phyloP scores from a whole-genome alignment of 2,888 invertebrate genomes.

The Ptychoptera contaminata region DNA sequence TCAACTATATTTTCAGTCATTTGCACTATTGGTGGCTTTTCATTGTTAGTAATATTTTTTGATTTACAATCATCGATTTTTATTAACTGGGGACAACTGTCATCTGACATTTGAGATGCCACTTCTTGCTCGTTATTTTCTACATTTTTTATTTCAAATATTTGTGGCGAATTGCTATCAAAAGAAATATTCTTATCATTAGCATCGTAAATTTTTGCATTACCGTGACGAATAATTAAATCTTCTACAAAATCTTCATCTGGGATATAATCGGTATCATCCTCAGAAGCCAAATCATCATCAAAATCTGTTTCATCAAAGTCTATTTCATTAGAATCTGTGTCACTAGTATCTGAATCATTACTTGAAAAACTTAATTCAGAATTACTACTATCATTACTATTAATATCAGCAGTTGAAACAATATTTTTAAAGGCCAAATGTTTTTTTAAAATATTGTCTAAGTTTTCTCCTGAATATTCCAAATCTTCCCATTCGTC shows the following conservation, averaged over 20 bases:
- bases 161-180: slow-evolving; percentile 16
- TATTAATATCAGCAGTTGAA: too few relatives aligned
- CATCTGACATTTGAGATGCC: slow-evolving; percentile 5
- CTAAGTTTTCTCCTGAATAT: too few relatives aligned
- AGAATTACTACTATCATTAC: too few relatives aligned
- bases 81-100: slow-evolving; percentile 13
- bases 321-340: neutral
- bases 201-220: slow-evolving; percentile 15
- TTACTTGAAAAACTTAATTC: too few relatives aligned
- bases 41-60: neutral
- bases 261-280: neutral
- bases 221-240: neutral
- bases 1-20: neutral
- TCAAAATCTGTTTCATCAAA: neutral
- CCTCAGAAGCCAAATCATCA: neutral
- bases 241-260: slow-evolving; percentile 1
- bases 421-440: too few relatives aligned
- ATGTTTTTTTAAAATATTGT: too few relatives aligned
- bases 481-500: too few relatives aligned
- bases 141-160: slow-evolving; percentile 14
- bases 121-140: neutral
- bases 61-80: slow-evolving; percentile 1
- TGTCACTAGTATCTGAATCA: too few relatives aligned
- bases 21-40: neutral
- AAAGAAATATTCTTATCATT: slow-evolving; percentile 13